Evolutionary conservation across 53 echinoderm and acorn worm genomes (phyloP), one percentile per base, ranked within the genome.

Genomic region (Temnopleurus reevesii): DNA sequence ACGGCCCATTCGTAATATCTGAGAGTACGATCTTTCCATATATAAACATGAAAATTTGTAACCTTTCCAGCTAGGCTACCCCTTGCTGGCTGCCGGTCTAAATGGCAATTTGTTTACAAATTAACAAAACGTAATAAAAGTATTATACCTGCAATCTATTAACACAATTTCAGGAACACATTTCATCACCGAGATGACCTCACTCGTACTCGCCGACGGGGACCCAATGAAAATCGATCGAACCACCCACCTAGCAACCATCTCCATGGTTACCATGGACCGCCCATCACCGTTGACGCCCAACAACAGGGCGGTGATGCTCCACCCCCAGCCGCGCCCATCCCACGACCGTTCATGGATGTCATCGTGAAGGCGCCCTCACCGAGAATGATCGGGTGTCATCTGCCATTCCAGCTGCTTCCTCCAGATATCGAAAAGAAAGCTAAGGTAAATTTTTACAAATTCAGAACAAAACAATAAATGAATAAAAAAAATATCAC

Each of bases 161-260:
- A n/a, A n/a, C n/a, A n/a, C n/a, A n/a, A n/a, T n/a, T n/a, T n/a
- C 18, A 82, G 83, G 83, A 15, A 82, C 83, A 4, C 83, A 82
- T n/a, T 82, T 82, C 56, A 35, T 53, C 56, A 2, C 12, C 1
- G 83, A 82, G 34, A 82, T 55, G 54, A 55, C 55, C 2, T 55
- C 83, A 17, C 83, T 82, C 33, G 55, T 82, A 8, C 36, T 82
- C 8, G 83, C 54, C 13, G 83, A 55, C 36, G 83, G 83, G 8
- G 83, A 82, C 17, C 83, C 83, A 53, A 34, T 33, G 55, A 82
- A 82, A 23, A 51, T 82, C 18, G 55, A 82, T 55, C 55, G 83
- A 53, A 49, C 55, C 3, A 55, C 83, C 17, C 54, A 53, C 55
- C 54, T 82, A 35, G 27, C 83, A 27, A 36, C 83, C 33, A 36